phyloP scores from a whole-genome alignment of 1,140 invertebrate genomes.

The Tetramorium alpestre region DNA sequence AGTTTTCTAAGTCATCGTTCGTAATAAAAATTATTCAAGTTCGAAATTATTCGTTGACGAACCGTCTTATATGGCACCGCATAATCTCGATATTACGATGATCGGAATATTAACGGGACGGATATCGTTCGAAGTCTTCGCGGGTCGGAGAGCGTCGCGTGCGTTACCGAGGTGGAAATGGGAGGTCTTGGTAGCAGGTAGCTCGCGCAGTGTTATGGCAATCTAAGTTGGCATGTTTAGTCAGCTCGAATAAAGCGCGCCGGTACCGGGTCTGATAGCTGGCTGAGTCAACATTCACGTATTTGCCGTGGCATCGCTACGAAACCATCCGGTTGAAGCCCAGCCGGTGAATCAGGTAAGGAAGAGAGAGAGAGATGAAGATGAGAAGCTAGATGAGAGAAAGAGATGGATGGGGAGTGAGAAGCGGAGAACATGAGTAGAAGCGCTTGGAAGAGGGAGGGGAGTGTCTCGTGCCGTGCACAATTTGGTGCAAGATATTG shows the following conservation, averaged over 20 bases:
- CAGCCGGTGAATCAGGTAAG: conserved; percentile 62
- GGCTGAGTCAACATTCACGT: conserved; percentile 79
- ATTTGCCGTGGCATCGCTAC: conserved; percentile 78
- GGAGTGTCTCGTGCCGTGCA: conserved; percentile 72
- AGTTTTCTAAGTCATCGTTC: not conserved
- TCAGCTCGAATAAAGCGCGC: conserved; percentile 77
- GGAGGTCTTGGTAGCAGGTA: conserved; percentile 62
- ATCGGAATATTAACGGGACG: conserved; percentile 13
- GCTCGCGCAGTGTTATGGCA: conserved; percentile 76
- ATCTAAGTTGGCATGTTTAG: conserved; percentile 82
- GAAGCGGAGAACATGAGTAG: conserved; percentile 32
- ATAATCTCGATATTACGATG: not conserved
- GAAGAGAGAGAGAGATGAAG: conserved; percentile 56
- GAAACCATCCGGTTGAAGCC: conserved; percentile 76
- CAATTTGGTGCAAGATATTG: conserved; percentile 80
- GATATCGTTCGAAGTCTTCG: conserved; percentile 23
- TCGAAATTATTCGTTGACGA: too few relatives aligned
- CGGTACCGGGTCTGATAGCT: conserved; percentile 78
- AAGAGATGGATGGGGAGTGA: conserved; percentile 54
- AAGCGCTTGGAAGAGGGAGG: conserved; percentile 26
- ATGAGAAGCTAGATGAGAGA: conserved; percentile 52
- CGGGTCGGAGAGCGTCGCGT: conserved; percentile 33
- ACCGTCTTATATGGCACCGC: not conserved
- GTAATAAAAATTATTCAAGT: not conserved
- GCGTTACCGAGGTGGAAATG: conserved; percentile 49